These are phyloP conservation scores for Sylvia atricapilla DNA, from an alignment of 2,113 vertebrate species.

Conservation along the genomic window DNA sequence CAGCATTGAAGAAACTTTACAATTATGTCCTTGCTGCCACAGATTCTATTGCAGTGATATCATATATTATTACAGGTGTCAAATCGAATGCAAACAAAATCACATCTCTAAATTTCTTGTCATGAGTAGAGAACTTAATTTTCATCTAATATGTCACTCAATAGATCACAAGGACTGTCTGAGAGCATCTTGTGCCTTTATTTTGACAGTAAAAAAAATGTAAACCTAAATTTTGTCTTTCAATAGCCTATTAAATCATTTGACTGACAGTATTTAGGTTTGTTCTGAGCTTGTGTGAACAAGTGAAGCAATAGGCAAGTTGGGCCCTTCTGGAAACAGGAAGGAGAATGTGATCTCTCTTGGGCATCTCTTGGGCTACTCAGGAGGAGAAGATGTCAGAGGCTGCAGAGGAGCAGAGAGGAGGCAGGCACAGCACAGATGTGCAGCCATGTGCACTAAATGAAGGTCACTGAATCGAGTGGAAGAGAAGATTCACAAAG, in stretches of 20 bases:
- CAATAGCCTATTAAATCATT: neutral
- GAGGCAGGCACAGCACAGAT: neutral
- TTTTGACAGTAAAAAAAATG: neutral
- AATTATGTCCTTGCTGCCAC: neutral
- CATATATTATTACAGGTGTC: neutral
- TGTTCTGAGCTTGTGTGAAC: neutral
- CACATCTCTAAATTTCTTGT: neutral
- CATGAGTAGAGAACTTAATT: neutral
- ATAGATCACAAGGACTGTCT: neutral
- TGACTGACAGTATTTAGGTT: neutral
- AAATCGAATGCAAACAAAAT: neutral
- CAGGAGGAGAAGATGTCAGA: neutral
- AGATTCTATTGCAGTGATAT: neutral
- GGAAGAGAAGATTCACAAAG: neutral
- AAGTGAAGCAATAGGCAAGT: neutral
- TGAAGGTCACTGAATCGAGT: neutral
- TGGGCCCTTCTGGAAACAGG: neutral
- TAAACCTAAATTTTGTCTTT: neutral
- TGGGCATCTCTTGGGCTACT: neutral
- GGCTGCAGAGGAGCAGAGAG: neutral
- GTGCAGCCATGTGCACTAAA: neutral
- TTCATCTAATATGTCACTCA: neutral
- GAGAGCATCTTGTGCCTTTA: neutral
- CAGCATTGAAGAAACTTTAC: neutral
- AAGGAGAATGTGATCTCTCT: rapidly evolving